Base-by-base conservation (phyloP, 2,797 vertebrate genomes). In the Crenuchus spilurus region DNA sequence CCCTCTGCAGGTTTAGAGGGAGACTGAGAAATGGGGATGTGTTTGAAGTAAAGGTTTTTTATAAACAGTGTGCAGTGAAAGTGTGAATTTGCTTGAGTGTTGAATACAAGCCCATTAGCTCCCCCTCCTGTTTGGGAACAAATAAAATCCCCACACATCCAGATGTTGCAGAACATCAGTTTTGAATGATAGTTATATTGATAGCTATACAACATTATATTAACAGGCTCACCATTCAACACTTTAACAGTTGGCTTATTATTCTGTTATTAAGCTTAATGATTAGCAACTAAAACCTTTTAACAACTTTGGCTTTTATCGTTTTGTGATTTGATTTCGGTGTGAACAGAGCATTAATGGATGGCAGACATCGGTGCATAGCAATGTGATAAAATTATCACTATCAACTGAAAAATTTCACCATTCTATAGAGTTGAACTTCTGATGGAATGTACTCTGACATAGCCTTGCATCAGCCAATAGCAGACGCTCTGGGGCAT, bases 1-100 rank as follows among this genome's bases (percentile, higher is more conserved):
- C 86, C 84, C 86, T 90, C 85, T 88, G 78, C 85, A 85, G 88
- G 87, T 82, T 79, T 80, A 72, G 77, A 70, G 81, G 80, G 80
- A 83, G 80, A 69, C 10, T 85, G 48, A 57, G 68, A 80, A 60
- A 82, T 65, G 16, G 54, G 66, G 54, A 49, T 14, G 51, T 64
- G 78, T 75, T 51, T 83, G 84, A 88, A 88, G 87, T 81, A 87
- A 85, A 84, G 4, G 6, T 28, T 44, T 16, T 9, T 30, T 7
- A 46, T 18, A n/a, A 3, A 2, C 24, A 63, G 14, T 42, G 60
- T 28, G 13, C 20, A 2, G 22, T 31, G 14, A 55, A 55, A 64
- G 20, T n/a, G 46, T 35, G 33, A 60, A 60, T 22, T 60, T 31
- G 9, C 39, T 30, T 37, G 5, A 39, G 57, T 20, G 4, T 37